phyloP scores from a whole-genome alignment of 2,113 vertebrate species.

The Verasper variegatus region DNA sequence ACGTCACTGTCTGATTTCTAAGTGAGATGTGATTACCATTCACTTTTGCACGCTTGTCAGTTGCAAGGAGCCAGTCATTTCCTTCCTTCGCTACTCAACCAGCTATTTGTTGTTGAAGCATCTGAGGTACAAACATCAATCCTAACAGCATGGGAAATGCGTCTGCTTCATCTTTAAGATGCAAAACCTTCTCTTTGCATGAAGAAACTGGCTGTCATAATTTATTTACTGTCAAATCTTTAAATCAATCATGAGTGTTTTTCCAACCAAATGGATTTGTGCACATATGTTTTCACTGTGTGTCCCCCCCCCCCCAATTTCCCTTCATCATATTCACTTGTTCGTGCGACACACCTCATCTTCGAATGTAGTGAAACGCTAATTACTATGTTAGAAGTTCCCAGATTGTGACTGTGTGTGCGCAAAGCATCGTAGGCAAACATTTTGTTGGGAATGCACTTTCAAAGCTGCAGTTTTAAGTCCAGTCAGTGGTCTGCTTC shows the following conservation, averaged over 20 bases:
- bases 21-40: constrained; percentile 72
- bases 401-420: neutral
- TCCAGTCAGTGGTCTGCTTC: constrained; percentile 30
- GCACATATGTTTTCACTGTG: constrained; percentile 16
- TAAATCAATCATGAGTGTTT: constrained; percentile 58
- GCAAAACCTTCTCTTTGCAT: constrained; percentile 53
- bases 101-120: constrained; percentile 70
- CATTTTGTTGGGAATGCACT: constrained; percentile 7
- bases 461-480: constrained; percentile 37
- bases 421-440: neutral
- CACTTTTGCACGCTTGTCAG: constrained; percentile 51
- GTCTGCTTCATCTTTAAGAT: constrained; percentile 54
- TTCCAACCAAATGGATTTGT: constrained; percentile 31
- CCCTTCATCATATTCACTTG: neutral
- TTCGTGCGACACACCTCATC: neutral
- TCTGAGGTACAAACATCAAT: constrained; percentile 75
- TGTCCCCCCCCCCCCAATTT: neutral
- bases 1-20: constrained; percentile 67
- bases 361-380: neutral
- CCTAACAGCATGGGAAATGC: constrained; percentile 61
- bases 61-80: constrained; percentile 71
- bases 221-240: constrained; percentile 61
- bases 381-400: neutral
- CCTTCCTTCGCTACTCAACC: constrained; percentile 63
- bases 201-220: constrained; percentile 60